Conservation (phyloP, 2,797 vertebrate species). For the Clamator glandarius region DNA sequence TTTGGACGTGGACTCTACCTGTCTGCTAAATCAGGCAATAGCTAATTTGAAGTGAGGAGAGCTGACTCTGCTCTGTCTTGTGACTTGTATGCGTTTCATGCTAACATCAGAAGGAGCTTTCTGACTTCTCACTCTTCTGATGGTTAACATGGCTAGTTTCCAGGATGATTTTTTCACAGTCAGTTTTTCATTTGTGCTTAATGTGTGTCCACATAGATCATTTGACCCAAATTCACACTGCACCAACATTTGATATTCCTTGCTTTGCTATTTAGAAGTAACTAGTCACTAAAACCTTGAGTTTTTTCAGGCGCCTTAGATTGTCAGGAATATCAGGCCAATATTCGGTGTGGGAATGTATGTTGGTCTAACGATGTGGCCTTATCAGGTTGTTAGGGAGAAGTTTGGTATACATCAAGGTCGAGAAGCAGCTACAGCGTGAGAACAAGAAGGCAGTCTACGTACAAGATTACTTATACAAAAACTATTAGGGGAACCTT, state of each 20-base stretch:
- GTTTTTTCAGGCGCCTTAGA: not conserved
- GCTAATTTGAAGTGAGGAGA: not conserved
- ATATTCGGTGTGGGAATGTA: no score
- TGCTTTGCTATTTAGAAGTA: not conserved
- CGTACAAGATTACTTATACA: no score
- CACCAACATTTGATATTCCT: not conserved
- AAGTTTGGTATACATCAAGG: no score
- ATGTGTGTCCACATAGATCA: fast-evolving
- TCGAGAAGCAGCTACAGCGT: no score
- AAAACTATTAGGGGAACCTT: no score
- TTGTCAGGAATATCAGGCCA: not conserved
- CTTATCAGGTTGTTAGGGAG: no score
- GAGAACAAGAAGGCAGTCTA: no score
- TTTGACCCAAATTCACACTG: not conserved
- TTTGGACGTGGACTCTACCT: not conserved
- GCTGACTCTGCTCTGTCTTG: not conserved
- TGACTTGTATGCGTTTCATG: fast-evolving
- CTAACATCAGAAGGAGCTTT: not conserved
- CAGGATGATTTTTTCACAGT: not conserved
- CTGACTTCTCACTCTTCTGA: not conserved
- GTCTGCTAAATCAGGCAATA: not conserved
- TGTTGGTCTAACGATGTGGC: no score
- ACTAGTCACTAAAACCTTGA: not conserved
- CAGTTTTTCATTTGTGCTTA: not conserved
- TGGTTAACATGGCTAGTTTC: not conserved